These are phyloP conservation scores for Leuciscus waleckii DNA, from an alignment of 2,797 vertebrate species.

Conservation along the genomic window DNA sequence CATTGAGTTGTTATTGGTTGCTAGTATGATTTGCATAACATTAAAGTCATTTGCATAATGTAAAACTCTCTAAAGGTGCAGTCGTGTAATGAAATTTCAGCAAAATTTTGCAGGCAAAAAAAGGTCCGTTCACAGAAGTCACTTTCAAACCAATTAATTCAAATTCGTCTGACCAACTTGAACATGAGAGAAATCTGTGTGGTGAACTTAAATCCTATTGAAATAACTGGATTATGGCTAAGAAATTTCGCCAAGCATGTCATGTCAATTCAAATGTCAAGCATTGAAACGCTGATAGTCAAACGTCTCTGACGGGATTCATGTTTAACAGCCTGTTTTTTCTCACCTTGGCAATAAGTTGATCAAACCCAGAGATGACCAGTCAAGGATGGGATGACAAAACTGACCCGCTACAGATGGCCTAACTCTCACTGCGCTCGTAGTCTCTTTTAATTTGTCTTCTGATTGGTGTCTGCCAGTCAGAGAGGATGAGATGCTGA, in stretches of 20 bases:
- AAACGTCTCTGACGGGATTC: not conserved
- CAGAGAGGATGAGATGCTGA: not conserved
- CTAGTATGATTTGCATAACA: not conserved
- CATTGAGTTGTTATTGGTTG: slow-evolving; percentile 12
- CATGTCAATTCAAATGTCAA: not conserved
- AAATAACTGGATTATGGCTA: not conserved
- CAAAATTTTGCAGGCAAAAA: not conserved
- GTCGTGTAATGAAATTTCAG: not conserved
- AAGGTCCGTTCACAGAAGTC: not conserved
- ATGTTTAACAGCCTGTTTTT: slow-evolving; percentile 14
- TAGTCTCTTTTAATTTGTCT: slow-evolving; percentile 36
- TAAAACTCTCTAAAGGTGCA: not conserved
- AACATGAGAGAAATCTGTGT: not conserved
- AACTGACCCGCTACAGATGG: slow-evolving; percentile 31
- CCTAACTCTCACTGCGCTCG: not conserved
- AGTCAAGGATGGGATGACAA: not conserved
- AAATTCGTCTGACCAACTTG: not conserved
- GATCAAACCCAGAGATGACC: not conserved
- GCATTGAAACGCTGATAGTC: not conserved
- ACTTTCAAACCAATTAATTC: not conserved
- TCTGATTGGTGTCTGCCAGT: slow-evolving; percentile 35
- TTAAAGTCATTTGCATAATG: not conserved
- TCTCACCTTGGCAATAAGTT: not conserved
- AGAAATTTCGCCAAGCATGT: not conserved
- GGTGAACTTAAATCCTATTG: not conserved